These are phyloP conservation scores for Temnothorax unifasciatus DNA, from an alignment of 2,888 invertebrate species.

Conservation along the genomic window DNA sequence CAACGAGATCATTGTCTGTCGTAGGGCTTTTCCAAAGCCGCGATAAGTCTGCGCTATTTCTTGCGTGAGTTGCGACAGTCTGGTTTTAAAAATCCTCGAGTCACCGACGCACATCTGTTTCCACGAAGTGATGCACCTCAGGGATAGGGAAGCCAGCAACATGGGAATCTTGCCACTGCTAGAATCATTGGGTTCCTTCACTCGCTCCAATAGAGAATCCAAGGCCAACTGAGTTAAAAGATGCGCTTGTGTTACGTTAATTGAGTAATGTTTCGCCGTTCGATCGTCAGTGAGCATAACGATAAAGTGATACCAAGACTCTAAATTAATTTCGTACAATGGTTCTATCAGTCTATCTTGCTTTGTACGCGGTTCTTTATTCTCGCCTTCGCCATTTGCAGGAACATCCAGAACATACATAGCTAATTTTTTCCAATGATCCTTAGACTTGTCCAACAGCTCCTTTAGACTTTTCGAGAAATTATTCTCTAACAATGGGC, in stretches of 20 bases:
- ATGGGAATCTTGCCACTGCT: slow-evolving; percentile 79
- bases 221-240: slow-evolving; percentile 80
- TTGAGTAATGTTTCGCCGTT: slow-evolving; percentile 76
- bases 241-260: slow-evolving; percentile 77
- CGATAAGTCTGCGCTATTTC: slow-evolving; percentile 82
- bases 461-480: slow-evolving; percentile 82
- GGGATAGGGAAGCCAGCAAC: slow-evolving; percentile 81
- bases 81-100: slow-evolving; percentile 74
- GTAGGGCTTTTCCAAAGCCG: slow-evolving; percentile 80
- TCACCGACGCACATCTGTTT: slow-evolving; percentile 80
- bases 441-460: slow-evolving; percentile 79
- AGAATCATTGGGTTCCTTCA: slow-evolving; percentile 76
- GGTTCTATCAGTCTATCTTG: slow-evolving; percentile 65
- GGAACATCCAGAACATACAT: slow-evolving; percentile 78
- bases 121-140: slow-evolving; percentile 83
- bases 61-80: slow-evolving; percentile 80
- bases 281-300: slow-evolving; percentile 84
- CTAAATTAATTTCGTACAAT: slow-evolving; percentile 83
- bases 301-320: slow-evolving; percentile 85
- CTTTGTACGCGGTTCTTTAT: slow-evolving; percentile 21
- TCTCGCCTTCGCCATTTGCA: slow-evolving; percentile 54
- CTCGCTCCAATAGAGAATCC: slow-evolving; percentile 78
- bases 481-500: slow-evolving; percentile 80
- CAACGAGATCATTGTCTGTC: slow-evolving; percentile 82
- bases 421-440: slow-evolving; percentile 80